Evolutionary conservation across 2,888 invertebrate species (phyloP), one percentile per base, ranked within the genome.

Genomic region (Acleris literana): DNA sequence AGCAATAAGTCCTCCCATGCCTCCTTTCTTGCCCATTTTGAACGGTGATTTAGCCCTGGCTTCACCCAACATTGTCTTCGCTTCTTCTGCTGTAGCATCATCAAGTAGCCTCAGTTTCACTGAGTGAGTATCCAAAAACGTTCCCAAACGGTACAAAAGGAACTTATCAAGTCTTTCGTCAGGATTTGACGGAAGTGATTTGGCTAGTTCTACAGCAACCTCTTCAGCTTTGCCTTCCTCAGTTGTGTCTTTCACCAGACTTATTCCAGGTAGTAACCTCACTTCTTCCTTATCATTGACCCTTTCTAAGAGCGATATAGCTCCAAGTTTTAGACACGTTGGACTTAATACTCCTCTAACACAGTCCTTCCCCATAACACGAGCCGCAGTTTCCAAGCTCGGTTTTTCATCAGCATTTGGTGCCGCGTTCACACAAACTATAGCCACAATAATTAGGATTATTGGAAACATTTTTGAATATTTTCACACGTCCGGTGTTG

Each of bases 141-240:
- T 93, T 20, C 94, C 94, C 48, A 96, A 84, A 76, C 95, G 95
- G 72, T 94, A 95, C 71, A 96, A 77, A 44, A 97, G 92, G 74
- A 94, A 95, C 13, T 95, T 95, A 79, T 96, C 96, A 63, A 96
- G 83, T 16, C 95, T 93, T 16, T 95, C 95, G 75, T 95, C 95
- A 1, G 95, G 94, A 76, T 96, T 95, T 61, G 95, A 94, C 0
- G 96, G 95, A 75, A 95, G 94, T 56, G 95, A 95, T 71, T 95
- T 93, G 0, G 96, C 95, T 1, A 96, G 84, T 76, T 96, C 95
- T 74, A 79, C 90, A 5, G 95, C 94, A 65, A 81, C 77, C 0
- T 78, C 69, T 52, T 84, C 82, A 18, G 95, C 94, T 57, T 96
- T 92, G 57, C 95, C 94, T 1, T 94, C 93, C 13, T 93, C 94